Evolutionary conservation across 1,140 invertebrate genomes (phyloP), one percentile per base, ranked within the genome.

Genomic region (Drosophila nebulosa): DNA sequence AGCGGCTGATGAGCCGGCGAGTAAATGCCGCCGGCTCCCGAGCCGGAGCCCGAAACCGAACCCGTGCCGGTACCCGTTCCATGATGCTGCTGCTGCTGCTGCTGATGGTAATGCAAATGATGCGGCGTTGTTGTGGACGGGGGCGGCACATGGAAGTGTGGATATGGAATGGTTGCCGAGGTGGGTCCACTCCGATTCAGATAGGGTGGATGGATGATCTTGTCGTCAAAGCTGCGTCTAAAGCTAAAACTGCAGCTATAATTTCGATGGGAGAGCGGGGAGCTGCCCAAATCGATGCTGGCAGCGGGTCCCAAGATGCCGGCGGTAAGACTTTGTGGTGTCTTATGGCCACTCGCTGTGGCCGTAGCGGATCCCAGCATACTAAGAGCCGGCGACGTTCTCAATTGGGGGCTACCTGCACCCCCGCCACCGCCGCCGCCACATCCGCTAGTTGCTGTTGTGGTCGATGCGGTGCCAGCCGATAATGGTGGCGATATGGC

Each of bases 211-310:
- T 83, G 46, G 12, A 90, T 90, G 59, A 91, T 90, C 73, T 91
- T 91, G 51, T 91, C 90, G 52, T 91, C 90, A 53, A 91, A 91
- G 63, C 90, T 91, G 18, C 90, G 86, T 22, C 90, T 83, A 60
- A 91, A 91, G 30, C 83, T 81, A 57, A 90, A 90, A 26, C 90
- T 86, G 51, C 79, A 70, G 64, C 84, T 89, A 51, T 90, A 91
- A 66, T 91, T 90, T 30, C 90, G 89, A 74, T 90, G 90, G 42
- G 86, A 85, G 7, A 91, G 57, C 21, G 89, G 89, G 32, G 89
- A 91, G 32, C 79, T 89, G 58, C 90, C 90, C 73, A 91, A 55
- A 69, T 90, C 90, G 14, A 91, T 90, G 51, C 90, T 91, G 1
- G 89, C 88, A 7, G 89, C 89, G 22, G 89, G 89, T 0, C 89